phyloP scores from a whole-genome alignment of 2,888 invertebrate species.

The Cancer borealis region DNA sequence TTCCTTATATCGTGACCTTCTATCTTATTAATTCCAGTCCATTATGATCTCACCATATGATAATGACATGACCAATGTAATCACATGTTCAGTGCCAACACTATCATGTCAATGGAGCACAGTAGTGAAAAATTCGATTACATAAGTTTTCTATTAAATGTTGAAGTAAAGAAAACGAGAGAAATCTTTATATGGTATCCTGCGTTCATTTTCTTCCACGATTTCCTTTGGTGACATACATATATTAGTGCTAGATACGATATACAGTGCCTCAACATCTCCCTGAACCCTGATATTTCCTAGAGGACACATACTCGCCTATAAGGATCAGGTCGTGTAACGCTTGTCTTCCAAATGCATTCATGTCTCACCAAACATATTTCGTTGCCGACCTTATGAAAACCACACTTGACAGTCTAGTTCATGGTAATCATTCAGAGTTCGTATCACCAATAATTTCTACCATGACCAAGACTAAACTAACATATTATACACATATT shows the following conservation, averaged over 20 bases:
- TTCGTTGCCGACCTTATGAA: too few species aligned
- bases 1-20: neutral
- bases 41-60: neutral
- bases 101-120: neutral
- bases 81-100: neutral
- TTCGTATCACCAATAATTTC: too few species aligned
- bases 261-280: too few species aligned
- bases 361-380: too few species aligned
- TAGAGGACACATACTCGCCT: too few species aligned
- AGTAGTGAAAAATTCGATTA: conserved; percentile 6
- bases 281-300: too few species aligned
- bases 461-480: too few species aligned
- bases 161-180: neutral
- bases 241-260: neutral
- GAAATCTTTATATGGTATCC: neutral
- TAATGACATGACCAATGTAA: neutral
- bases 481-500: too few species aligned
- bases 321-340: too few species aligned
- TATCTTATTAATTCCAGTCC: neutral
- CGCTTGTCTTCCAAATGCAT: too few species aligned
- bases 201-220: neutral
- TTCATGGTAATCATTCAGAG: too few species aligned
- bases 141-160: neutral
- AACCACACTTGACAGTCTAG: too few species aligned
- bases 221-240: neutral